Percentiles rank a stretch among this genome's conserved stretches.
Conservation (phyloP, 2,888 invertebrate genomes). For the Diarsia rubi region DNA sequence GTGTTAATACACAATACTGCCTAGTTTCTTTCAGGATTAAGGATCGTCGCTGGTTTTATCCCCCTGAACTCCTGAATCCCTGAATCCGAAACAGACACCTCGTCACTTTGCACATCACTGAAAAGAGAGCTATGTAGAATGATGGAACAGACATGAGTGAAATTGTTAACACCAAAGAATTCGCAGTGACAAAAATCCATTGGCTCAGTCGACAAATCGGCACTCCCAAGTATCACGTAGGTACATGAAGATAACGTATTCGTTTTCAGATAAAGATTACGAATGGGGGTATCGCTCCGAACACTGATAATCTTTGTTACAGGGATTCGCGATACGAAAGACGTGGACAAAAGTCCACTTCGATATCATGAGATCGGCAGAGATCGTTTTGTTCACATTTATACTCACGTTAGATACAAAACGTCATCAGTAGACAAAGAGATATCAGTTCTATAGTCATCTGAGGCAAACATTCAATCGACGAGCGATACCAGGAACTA, state of each 20-base stretch:
- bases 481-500: conserved; percentile 6
- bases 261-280: conserved; percentile 56
- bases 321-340: conserved; percentile 32
- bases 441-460: neutral
- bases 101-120: neutral
- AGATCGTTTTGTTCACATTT: neutral
- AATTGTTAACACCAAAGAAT: neutral
- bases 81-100: neutral
- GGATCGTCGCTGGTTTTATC: neutral
- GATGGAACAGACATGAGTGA: neutral
- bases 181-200: conserved; percentile 4
- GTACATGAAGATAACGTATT: conserved; percentile 51
- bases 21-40: neutral
- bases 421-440: neutral
- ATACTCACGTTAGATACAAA: neutral
- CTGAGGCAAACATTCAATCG: neutral
- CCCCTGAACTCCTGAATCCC: neutral
- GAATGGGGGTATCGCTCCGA: conserved; percentile 56
- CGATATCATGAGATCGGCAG: conserved; percentile 13
- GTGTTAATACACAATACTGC: no score
- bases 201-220: conserved; percentile 1
- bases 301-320: conserved; percentile 40
- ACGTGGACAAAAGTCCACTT: conserved; percentile 5
- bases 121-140: neutral
- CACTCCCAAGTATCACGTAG: conserved; percentile 35